A percentile compares a stretch with the other conserved stretches of the same genome.
Evolutionary conservation across 2,113 vertebrate species (phyloP).

Genomic region (Chloroceryle aenea): DNA sequence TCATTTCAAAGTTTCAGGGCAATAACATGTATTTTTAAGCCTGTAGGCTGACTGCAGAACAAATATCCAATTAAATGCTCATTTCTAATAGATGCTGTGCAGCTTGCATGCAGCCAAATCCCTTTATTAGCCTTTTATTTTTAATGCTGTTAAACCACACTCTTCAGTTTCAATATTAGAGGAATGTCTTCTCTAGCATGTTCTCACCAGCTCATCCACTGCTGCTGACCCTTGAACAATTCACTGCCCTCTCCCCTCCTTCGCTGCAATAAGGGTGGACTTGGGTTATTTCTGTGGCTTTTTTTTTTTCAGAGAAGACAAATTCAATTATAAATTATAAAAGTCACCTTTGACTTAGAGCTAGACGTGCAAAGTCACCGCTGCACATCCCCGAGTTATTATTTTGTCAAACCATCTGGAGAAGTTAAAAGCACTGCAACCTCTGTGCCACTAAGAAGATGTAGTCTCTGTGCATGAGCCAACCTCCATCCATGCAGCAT

Average conservation of each 20-base stretch:
- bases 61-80: constrained; percentile 13
- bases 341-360: neutral
- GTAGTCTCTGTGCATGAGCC: neutral
- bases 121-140: neutral
- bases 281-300: neutral
- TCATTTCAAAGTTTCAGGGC: neutral
- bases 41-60: neutral
- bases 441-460: neutral
- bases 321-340: neutral
- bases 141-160: neutral
- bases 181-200: neutral
- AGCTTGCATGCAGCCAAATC: neutral
- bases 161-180: neutral
- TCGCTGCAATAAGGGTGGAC: neutral
- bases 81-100: neutral
- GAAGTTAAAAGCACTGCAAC: neutral
- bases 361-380: neutral
- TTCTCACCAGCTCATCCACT: neutral
- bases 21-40: neutral
- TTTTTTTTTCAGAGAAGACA: neutral
- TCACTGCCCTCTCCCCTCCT: neutral
- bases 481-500: too few relatives aligned
- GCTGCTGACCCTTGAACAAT: neutral
- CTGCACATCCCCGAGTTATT: neutral
- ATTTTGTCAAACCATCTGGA: neutral